These are phyloP conservation scores for Caranx melampygus DNA, from an alignment of 2,113 vertebrate species.

Conservation along the genomic window DNA sequence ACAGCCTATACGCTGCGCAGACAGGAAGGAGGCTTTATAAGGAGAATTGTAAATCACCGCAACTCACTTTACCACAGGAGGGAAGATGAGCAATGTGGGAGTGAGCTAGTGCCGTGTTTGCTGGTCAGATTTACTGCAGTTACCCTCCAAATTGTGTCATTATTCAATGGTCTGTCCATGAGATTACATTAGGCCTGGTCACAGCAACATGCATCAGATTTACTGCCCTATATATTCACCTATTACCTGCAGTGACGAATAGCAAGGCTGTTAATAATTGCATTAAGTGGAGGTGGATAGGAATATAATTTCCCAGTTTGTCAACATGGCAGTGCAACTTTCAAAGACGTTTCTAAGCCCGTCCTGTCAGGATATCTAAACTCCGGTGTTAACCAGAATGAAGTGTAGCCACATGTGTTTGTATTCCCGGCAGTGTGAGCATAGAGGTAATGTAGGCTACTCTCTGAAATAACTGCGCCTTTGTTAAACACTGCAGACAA, in stretches of 20 bases:
- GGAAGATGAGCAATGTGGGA: slow-evolving; percentile 48
- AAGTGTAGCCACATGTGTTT: not conserved
- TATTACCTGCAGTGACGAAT: slow-evolving; percentile 62
- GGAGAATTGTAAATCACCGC: slow-evolving; percentile 69
- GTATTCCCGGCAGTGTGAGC: not conserved
- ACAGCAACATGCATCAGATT: slow-evolving; percentile 70
- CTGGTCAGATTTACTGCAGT: slow-evolving; percentile 61
- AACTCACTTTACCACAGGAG: slow-evolving; percentile 50
- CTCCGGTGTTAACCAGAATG: not conserved
- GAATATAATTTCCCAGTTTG: slow-evolving; percentile 44
- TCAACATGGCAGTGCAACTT: slow-evolving; percentile 36
- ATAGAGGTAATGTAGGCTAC: slow-evolving; percentile 8
- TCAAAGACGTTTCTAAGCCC: slow-evolving; percentile 26
- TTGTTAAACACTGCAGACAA: slow-evolving; percentile 63
- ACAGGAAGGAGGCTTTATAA: slow-evolving; percentile 66
- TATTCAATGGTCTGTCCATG: slow-evolving; percentile 71
- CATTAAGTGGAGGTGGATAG: slow-evolving; percentile 57
- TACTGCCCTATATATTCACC: slow-evolving; percentile 63
- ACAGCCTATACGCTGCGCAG: slow-evolving; percentile 35
- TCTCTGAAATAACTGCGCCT: slow-evolving; percentile 36
- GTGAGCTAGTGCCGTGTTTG: slow-evolving; percentile 48
- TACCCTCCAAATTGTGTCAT: slow-evolving; percentile 72
- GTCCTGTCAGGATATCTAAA: slow-evolving; percentile 14
- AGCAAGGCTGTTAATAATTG: slow-evolving; percentile 46
- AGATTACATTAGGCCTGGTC: slow-evolving; percentile 75